Evolutionary conservation across 2,888 invertebrate species (phyloP).

Genomic region (Phania funesta): DNA sequence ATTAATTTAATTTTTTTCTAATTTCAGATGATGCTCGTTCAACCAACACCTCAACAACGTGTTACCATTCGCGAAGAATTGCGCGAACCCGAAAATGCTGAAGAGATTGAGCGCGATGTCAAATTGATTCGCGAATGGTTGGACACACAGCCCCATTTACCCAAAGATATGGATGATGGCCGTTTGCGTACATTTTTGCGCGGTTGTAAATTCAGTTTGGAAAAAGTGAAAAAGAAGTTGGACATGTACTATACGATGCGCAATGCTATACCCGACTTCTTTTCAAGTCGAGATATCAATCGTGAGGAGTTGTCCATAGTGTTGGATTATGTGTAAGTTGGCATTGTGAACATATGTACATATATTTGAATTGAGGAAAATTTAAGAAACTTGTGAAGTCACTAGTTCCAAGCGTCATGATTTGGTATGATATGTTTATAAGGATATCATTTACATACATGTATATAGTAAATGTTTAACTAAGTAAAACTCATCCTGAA

Average conservation of each 20-base stretch:
- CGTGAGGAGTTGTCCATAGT: conserved; percentile 88
- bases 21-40: conserved; percentile 83
- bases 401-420: too few species aligned
- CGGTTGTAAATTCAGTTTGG: conserved; percentile 92
- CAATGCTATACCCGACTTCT: conserved; percentile 90
- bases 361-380: too few species aligned
- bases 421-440: too few species aligned
- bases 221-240: conserved; percentile 91
- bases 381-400: neutral
- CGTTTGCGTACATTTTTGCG: conserved; percentile 90
- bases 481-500: too few species aligned
- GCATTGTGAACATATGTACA: neutral
- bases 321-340: conserved; percentile 85
- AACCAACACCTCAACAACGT: conserved; percentile 86
- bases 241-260: conserved; percentile 95
- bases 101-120: conserved; percentile 84
- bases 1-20: neutral
- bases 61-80: conserved; percentile 85
- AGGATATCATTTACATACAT: too few species aligned
- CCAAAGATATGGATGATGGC: conserved; percentile 87
- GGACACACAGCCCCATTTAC: conserved; percentile 85
- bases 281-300: conserved; percentile 87
- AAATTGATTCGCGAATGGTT: conserved; percentile 86
- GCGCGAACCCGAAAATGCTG: conserved; percentile 83
- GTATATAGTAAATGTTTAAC: too few species aligned